Conservation (phyloP, 2,797 vertebrate genomes). For the Pipistrellus nathusii region DNA sequence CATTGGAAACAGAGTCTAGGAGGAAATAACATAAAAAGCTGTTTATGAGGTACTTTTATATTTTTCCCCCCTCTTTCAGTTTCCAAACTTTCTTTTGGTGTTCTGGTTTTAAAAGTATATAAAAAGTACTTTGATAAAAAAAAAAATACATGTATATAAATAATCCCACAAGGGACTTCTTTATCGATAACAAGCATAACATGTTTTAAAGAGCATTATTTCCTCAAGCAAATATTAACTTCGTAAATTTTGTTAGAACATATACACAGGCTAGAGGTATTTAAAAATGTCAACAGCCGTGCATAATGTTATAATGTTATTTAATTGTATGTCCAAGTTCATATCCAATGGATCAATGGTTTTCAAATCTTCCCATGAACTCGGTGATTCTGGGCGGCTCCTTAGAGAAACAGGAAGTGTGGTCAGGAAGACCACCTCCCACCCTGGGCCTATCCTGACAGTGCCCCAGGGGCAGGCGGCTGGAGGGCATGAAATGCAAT, state of each 20-base stretch:
- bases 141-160: background rate
- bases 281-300: constrained; percentile 59
- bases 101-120: constrained; percentile 38
- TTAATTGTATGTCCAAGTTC: constrained; percentile 82
- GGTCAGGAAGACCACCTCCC: constrained; percentile 60
- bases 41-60: background rate
- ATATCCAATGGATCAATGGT: constrained; percentile 82
- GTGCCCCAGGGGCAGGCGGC: constrained; percentile 8
- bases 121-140: constrained; percentile 24
- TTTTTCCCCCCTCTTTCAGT: background rate
- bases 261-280: constrained; percentile 40
- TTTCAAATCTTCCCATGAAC: constrained; percentile 66
- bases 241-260: constrained; percentile 56
- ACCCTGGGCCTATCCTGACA: constrained; percentile 29
- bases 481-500: constrained; percentile 72
- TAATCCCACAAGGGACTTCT: constrained; percentile 23
- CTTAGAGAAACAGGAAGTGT: constrained; percentile 58
- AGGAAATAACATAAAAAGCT: constrained; percentile 50
- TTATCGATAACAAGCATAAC: constrained; percentile 22
- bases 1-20: constrained; percentile 20
- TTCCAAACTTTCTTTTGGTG: constrained; percentile 47
- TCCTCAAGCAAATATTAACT: constrained; percentile 64
- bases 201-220: constrained; percentile 62
- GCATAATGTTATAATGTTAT: constrained; percentile 53
- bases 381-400: constrained; percentile 47